These are phyloP conservation scores for Ispidina picta DNA, from an alignment of 2,797 vertebrate species.

Conservation along the genomic window DNA sequence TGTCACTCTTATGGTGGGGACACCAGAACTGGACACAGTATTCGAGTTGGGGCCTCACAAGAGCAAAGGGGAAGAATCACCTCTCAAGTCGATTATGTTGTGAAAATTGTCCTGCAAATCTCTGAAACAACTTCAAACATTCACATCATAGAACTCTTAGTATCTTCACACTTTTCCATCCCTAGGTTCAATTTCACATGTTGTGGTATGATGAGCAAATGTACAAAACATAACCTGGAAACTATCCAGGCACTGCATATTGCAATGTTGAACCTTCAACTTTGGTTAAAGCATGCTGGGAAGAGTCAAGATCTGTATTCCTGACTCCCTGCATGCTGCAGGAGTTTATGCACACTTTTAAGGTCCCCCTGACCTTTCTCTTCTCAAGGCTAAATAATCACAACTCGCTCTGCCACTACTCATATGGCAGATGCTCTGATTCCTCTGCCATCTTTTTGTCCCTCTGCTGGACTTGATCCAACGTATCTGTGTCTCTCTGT, in stretches of 20 bases:
- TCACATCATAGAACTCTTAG: background rate
- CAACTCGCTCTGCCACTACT: background rate
- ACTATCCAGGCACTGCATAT: background rate
- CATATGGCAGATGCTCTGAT: background rate
- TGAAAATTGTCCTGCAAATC: background rate
- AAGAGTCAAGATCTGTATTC: background rate
- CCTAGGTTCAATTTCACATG: background rate
- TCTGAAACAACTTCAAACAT: background rate
- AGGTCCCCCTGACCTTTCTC: background rate
- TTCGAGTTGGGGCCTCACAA: no score
- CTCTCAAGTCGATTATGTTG: background rate
- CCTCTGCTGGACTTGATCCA: background rate
- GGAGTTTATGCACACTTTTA: background rate
- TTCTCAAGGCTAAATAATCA: background rate
- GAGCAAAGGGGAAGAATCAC: no score
- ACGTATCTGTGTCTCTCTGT: background rate
- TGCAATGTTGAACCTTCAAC: background rate
- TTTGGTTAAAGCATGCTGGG: background rate
- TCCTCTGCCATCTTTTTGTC: background rate
- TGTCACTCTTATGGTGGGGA: no score
- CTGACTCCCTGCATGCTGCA: background rate
- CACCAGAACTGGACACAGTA: no score
- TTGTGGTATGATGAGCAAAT: slow-evolving; percentile 21
- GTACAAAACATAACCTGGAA: background rate
- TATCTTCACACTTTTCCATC: background rate